These are phyloP conservation scores for Hemicentrotus pulcherrimus DNA, from an alignment of 35 echinoderm and acorn worm genomes.

Conservation along the genomic window DNA sequence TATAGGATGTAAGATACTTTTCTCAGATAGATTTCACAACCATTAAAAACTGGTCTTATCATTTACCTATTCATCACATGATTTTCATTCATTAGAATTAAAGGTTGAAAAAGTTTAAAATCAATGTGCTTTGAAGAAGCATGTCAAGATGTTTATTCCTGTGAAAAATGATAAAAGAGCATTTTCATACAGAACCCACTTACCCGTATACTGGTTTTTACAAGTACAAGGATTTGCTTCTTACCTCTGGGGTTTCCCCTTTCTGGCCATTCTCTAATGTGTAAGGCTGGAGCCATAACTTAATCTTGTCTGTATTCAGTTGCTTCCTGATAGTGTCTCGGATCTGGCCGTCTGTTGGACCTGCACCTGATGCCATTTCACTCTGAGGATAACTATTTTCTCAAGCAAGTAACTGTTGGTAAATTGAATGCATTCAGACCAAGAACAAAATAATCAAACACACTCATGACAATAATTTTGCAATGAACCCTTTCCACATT, in stretches of 20 bases:
- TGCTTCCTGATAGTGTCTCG: slow-evolving; percentile 63
- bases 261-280: slow-evolving; percentile 56
- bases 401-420: not conserved
- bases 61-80: no score
- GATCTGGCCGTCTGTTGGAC: slow-evolving; percentile 4
- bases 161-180: no score
- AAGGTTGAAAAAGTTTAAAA: no score
- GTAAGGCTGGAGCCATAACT: slow-evolving; percentile 91
- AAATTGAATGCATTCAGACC: not conserved
- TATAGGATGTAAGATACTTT: not conserved
- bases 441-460: not conserved
- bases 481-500: no score
- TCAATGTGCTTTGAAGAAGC: no score
- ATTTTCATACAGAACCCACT: no score
- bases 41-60: not conserved
- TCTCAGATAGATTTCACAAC: not conserved
- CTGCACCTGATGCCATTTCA: not conserved
- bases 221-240: not conserved
- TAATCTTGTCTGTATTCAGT: slow-evolving; percentile 83
- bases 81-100: no score
- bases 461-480: no score
- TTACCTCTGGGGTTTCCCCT: slow-evolving; percentile 82
- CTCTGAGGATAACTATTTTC: not conserved
- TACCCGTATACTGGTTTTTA: no score
- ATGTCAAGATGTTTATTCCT: no score